phyloP scores from a whole-genome alignment of 2,888 invertebrate genomes.

The Parnassius smintheus region DNA sequence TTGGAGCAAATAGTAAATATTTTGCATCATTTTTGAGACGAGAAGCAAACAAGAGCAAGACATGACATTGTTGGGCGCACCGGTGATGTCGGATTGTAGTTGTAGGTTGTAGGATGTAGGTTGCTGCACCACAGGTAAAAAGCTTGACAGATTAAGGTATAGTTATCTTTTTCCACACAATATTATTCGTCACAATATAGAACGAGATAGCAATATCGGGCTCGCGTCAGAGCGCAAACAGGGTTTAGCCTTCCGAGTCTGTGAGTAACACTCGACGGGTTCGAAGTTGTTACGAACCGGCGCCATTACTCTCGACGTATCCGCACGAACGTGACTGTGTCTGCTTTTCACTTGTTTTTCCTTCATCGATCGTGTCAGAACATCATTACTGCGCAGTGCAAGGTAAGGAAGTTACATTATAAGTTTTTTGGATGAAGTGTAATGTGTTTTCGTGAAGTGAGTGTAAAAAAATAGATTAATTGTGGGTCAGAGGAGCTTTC shows the following conservation, averaged over 20 bases:
- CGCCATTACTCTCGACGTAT: constrained; percentile 77
- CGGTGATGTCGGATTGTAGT: constrained; percentile 54
- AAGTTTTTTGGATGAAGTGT: constrained; percentile 67
- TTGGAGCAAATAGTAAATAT: constrained; percentile 41
- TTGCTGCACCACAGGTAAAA: constrained; percentile 73
- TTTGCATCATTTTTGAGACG: constrained; percentile 61
- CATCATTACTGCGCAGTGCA: constrained; percentile 77
- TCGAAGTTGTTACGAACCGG: constrained; percentile 59
- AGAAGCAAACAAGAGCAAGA: constrained; percentile 62
- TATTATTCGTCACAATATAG: constrained; percentile 27
- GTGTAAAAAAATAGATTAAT: constrained; percentile 46
- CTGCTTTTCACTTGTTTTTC: constrained; percentile 69
- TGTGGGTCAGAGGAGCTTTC: constrained; percentile 64
- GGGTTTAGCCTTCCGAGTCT: constrained; percentile 75
- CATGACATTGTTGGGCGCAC: constrained; percentile 71
- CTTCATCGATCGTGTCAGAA: constrained; percentile 72
- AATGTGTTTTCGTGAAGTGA: constrained; percentile 56
- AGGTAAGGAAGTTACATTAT: constrained; percentile 71
- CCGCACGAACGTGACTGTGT: constrained; percentile 76
- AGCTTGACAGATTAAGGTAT: constrained; percentile 37
- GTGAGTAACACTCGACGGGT: constrained; percentile 65
- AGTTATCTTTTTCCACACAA: constrained; percentile 45
- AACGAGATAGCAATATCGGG: constrained; percentile 49
- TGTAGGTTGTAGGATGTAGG: constrained; percentile 73
- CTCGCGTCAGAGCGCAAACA: constrained; percentile 74